Percentiles rank a stretch among this genome's conserved stretches.
Evolutionary conservation across 2,113 vertebrate genomes (phyloP).

Genomic region (Erythrolamprus reginae): DNA sequence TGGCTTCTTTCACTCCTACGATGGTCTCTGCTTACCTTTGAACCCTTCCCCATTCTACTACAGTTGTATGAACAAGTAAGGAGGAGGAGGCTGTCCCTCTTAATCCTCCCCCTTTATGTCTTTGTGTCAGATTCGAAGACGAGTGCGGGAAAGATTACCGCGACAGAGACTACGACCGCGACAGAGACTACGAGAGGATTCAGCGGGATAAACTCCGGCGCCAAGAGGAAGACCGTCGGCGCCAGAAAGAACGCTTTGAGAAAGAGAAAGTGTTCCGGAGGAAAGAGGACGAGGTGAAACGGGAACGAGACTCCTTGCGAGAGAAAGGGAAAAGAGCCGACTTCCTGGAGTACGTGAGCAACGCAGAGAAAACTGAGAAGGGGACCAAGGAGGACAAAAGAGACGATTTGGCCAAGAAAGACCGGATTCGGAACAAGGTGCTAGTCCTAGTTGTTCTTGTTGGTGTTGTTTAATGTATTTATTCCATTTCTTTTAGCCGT

Average conservation of each 20-base stretch:
- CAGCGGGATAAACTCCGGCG: conserved; percentile 82
- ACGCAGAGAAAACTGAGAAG: conserved; percentile 75
- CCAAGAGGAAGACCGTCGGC: conserved; percentile 88
- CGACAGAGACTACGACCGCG: conserved; percentile 83
- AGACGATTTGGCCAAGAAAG: conserved; percentile 84
- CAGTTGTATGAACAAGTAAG: no score
- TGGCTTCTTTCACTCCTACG: no score
- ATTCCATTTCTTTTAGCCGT: background rate
- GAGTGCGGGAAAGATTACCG: conserved; percentile 83
- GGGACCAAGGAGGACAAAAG: conserved; percentile 79
- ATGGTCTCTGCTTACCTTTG: no score
- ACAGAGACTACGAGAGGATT: conserved; percentile 79
- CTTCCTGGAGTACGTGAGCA: conserved; percentile 67
- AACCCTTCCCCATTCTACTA: no score
- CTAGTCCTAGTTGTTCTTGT: conserved; percentile 40
- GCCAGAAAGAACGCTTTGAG: conserved; percentile 87
- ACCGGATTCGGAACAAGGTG: conserved; percentile 95
- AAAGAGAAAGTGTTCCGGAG: conserved; percentile 83
- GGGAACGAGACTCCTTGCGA: conserved; percentile 78
- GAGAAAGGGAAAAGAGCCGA: conserved; percentile 83
- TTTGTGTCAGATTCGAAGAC: conserved; percentile 75
- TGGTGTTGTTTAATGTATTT: background rate
- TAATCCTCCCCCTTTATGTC: background rate
- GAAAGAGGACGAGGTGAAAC: conserved; percentile 85
- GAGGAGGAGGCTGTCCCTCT: no score